Conservation (phyloP, 37 sponge, comb jelly and placozoan genomes). For the Dysidea cf. avara region DNA sequence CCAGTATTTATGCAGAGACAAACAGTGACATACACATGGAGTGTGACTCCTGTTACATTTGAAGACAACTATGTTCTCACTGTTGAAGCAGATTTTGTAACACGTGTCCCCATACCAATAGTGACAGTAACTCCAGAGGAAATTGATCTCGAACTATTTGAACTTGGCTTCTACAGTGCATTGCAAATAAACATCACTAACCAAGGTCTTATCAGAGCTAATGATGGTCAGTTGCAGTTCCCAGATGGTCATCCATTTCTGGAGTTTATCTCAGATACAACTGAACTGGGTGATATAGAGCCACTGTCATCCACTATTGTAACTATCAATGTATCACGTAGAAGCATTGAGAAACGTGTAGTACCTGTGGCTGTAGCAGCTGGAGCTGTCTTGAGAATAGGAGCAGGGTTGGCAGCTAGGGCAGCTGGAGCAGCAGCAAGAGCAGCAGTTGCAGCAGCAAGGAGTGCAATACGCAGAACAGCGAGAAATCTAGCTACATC, state of each 20-base stretch:
- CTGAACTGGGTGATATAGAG: slow-evolving; percentile 19
- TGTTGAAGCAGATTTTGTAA: too few species aligned
- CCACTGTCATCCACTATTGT: slow-evolving; percentile 18
- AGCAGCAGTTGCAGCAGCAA: too few species aligned
- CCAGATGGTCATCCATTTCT: slow-evolving; percentile 37
- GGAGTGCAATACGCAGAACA: too few species aligned
- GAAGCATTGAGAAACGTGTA: slow-evolving; percentile 1
- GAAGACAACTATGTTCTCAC: slow-evolving; percentile 31
- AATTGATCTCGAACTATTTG: slow-evolving; percentile 27
- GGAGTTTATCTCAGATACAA: slow-evolving; percentile 2
- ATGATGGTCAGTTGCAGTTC: slow-evolving; percentile 24
- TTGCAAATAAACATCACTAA: slow-evolving; percentile 45
- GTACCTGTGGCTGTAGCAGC: neutral
- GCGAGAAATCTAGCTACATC: too few species aligned
- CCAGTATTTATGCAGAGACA: too few species aligned
- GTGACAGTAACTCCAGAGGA: slow-evolving; percentile 43
- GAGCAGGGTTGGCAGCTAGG: too few species aligned
- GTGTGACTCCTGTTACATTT: too few species aligned
- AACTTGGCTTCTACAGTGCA: too few species aligned
- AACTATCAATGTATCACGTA: slow-evolving; percentile 20
- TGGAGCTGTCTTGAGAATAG: slow-evolving; percentile 1
- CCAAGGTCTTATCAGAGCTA: slow-evolving; percentile 38
- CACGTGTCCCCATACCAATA: slow-evolving; percentile 39
- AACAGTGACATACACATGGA: too few species aligned
- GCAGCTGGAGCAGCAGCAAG: too few species aligned